phyloP scores from a whole-genome alignment of 2,888 invertebrate genomes.

The Zeuzera pyrina region DNA sequence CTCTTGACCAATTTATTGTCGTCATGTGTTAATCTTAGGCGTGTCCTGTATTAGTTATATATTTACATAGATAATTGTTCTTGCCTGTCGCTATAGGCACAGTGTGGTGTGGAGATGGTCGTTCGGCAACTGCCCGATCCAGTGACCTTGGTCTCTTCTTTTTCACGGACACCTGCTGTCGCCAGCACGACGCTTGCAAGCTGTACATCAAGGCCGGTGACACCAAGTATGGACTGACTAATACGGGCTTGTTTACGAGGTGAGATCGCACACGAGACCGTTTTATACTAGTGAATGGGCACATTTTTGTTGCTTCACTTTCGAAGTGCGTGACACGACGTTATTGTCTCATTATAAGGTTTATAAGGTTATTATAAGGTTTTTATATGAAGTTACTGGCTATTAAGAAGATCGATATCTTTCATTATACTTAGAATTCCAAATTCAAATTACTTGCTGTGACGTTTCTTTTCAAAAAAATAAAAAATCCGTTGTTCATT shows the following conservation, averaged over 20 bases:
- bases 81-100: conserved; percentile 66
- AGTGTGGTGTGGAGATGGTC: conserved; percentile 83
- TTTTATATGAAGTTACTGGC: too few species aligned
- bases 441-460: too few species aligned
- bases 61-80: neutral
- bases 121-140: conserved; percentile 67
- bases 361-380: too few species aligned
- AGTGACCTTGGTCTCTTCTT: conserved; percentile 76
- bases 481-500: too few species aligned
- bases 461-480: too few species aligned
- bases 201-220: conserved; percentile 71
- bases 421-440: too few species aligned
- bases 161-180: conserved; percentile 79
- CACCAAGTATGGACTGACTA: conserved; percentile 73
- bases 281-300: too few species aligned
- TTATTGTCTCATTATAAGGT: too few species aligned
- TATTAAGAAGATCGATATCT: too few species aligned
- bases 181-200: conserved; percentile 80
- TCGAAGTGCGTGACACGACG: too few species aligned
- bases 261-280: too few species aligned
- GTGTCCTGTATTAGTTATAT: neutral
- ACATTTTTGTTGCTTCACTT: too few species aligned
- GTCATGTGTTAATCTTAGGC: neutral
- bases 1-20: neutral
- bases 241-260: conserved; percentile 79